Evolutionary conservation across 2,113 vertebrate species (phyloP).

Genomic region (Pteropus alecto): DNA sequence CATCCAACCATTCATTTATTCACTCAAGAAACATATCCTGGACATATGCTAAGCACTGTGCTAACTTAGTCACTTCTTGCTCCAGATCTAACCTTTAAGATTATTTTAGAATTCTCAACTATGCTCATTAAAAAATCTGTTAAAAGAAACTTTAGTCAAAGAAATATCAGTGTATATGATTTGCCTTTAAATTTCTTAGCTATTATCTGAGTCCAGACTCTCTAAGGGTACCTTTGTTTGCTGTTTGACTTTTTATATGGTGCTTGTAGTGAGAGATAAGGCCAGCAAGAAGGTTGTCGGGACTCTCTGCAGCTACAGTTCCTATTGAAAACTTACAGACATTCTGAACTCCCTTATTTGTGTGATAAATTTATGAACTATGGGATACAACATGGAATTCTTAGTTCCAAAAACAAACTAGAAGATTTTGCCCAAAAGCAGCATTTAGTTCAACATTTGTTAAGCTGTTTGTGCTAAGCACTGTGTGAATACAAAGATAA

Average conservation of each 20-base stretch:
- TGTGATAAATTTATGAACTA: not conserved
- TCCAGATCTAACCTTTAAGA: not conserved
- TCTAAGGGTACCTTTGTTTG: not conserved
- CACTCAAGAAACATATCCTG: not conserved
- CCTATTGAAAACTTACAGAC: not conserved
- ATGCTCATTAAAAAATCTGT: not conserved
- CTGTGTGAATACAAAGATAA: not conserved
- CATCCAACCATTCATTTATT: not conserved
- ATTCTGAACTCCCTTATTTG: not conserved
- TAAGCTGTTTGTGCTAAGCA: not conserved
- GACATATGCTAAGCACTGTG: not conserved
- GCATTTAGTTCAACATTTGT: not conserved
- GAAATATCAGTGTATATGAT: not conserved
- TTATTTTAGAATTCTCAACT: slow-evolving; percentile 12
- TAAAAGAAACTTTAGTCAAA: not conserved
- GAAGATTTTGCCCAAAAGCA: not conserved
- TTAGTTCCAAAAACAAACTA: not conserved
- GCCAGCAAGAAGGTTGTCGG: not conserved
- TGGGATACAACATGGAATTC: not conserved
- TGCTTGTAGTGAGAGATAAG: not conserved
- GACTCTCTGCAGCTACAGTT: not conserved
- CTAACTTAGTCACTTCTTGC: not conserved
- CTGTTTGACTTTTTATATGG: not conserved
- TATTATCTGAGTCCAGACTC: not conserved
- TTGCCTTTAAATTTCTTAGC: slow-evolving; percentile 28